A percentile compares a stretch with the other conserved stretches of the same genome.
These are phyloP conservation scores for Osmoderma eremita DNA, from an alignment of 2,888 invertebrate genomes.

Conservation along the genomic window DNA sequence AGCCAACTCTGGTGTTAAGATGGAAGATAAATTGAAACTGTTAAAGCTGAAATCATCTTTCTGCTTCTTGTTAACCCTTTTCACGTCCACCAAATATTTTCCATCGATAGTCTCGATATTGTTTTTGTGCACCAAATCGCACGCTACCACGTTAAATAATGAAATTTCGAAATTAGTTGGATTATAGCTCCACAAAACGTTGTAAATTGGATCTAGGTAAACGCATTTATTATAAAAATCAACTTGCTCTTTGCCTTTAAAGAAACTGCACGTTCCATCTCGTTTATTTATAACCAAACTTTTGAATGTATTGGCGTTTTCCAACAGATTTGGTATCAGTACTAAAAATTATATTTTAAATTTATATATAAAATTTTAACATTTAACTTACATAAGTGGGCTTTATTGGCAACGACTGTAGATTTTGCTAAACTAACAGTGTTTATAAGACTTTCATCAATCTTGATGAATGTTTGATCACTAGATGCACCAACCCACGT, in stretches of 20 bases:
- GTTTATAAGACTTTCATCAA: conserved; percentile 93
- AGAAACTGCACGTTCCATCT: conserved; percentile 89
- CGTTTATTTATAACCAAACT: conserved; percentile 89
- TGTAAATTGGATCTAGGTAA: conserved; percentile 90
- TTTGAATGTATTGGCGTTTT: conserved; percentile 79
- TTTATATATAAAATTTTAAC: neutral
- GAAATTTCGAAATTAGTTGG: conserved; percentile 73
- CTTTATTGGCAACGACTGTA: conserved; percentile 88
- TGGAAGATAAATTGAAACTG: conserved; percentile 66
- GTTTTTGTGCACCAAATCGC: conserved; percentile 70
- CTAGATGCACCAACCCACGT: conserved; percentile 96
- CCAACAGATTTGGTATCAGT: conserved; percentile 82
- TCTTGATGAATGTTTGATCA: conserved; percentile 93
- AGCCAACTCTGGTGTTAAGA: conserved; percentile 84
- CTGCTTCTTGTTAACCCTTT: conserved; percentile 48
- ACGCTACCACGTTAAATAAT: conserved; percentile 86
- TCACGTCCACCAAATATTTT: conserved; percentile 53
- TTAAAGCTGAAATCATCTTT: conserved; percentile 48
- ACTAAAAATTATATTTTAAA: conserved; percentile 67
- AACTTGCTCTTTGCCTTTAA: conserved; percentile 83
- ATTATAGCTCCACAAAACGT: conserved; percentile 92
- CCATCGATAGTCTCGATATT: conserved; percentile 56
- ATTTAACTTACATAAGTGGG: conserved; percentile 77
- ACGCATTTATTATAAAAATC: conserved; percentile 83
- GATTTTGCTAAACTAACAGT: conserved; percentile 87